A percentile compares a stretch with the other conserved stretches of the same genome.
phyloP scores from a whole-genome alignment of 2,113 vertebrate genomes.

The Mormoops blainvillei region DNA sequence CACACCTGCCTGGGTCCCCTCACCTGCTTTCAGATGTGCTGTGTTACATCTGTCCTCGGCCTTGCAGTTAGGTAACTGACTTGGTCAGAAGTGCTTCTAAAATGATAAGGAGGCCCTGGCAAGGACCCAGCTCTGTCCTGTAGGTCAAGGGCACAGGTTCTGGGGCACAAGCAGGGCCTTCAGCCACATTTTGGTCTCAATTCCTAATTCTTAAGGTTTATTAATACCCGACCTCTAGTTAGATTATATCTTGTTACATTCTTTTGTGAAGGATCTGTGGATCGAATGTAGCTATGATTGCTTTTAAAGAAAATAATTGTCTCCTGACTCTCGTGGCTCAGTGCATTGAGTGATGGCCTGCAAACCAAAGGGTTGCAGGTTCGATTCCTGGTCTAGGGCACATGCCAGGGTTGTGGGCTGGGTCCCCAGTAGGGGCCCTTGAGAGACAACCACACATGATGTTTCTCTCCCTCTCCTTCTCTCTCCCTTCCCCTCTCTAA shows the following conservation, averaged over 20 bases:
- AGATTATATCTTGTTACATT: not conserved
- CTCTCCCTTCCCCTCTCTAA: no score
- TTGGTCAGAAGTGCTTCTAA: not conserved
- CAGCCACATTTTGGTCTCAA: not conserved
- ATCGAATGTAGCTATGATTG: not conserved
- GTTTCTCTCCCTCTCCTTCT: no score
- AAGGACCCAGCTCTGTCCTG: not conserved
- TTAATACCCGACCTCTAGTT: not conserved
- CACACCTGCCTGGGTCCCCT: not conserved
- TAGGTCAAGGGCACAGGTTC: not conserved
- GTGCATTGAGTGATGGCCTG: no score
- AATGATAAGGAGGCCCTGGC: rapidly evolving
- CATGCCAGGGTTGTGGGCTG: no score
- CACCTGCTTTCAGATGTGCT: not conserved
- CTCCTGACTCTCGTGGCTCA: no score
- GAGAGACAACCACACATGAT: no score
- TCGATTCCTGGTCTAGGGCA: no score
- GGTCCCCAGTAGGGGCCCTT: no score
- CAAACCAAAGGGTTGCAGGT: no score
- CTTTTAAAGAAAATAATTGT: not conserved
- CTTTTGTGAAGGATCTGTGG: not conserved
- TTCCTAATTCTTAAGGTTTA: not conserved
- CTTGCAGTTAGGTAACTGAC: not conserved
- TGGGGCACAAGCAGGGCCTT: no score
- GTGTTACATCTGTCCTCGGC: not conserved